Evolutionary conservation across 2,113 vertebrate genomes (phyloP).

Genomic region (Stigmatopora nigra): DNA sequence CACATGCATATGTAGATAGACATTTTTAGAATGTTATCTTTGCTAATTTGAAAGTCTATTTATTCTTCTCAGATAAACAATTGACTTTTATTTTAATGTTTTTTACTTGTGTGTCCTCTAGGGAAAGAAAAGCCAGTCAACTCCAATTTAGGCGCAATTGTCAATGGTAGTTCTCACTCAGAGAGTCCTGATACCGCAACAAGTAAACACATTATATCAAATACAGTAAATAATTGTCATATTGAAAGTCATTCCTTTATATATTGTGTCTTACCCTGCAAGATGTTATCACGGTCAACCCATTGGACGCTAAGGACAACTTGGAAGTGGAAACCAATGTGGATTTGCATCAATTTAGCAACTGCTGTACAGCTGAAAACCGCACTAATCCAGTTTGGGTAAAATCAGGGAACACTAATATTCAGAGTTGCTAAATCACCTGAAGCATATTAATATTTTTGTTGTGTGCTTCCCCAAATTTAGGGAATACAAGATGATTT

Average conservation of each 20-base stretch:
- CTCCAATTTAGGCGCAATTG: conserved; percentile 69
- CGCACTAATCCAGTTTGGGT: conserved; percentile 76
- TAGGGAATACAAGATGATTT: conserved; percentile 84
- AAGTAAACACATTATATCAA: neutral
- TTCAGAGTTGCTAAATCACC: neutral
- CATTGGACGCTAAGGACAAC: conserved; percentile 77
- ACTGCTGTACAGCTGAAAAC: conserved; percentile 50
- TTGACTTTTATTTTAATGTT: conserved; percentile 3
- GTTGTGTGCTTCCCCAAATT: conserved; percentile 18
- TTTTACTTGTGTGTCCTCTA: conserved; percentile 38
- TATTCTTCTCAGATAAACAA: neutral
- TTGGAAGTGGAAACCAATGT: conserved; percentile 55
- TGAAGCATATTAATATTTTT: neutral
- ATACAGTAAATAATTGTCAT: too few species aligned
- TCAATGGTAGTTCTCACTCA: conserved; percentile 51
- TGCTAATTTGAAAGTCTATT: neutral
- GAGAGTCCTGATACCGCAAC: conserved; percentile 47
- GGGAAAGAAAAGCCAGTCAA: conserved; percentile 80
- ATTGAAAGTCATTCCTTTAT: neutral
- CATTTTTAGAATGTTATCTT: too few species aligned
- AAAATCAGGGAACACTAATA: conserved; percentile 21
- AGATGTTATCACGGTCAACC: conserved; percentile 75
- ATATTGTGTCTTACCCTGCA: neutral
- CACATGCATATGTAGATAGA: too few species aligned
- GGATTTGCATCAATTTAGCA: conserved; percentile 47